Percentiles rank a stretch among this genome's conserved stretches.
Conservation (phyloP, 2,888 invertebrate species). For the Anthoptus insignis region DNA sequence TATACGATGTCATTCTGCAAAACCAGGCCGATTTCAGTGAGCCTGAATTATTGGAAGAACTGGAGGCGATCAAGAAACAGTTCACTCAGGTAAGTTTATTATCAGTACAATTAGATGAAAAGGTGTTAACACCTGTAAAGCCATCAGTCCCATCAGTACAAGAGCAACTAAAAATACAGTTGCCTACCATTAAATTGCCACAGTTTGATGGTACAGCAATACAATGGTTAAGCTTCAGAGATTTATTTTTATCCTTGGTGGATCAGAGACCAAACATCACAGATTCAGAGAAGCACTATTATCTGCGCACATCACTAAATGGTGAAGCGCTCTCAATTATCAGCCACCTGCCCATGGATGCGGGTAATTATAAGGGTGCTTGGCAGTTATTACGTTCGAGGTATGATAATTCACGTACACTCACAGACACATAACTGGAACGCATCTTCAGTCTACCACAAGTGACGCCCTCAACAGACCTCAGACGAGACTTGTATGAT, state of each 20-base stretch:
- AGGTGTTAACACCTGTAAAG: background rate
- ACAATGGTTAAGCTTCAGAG: background rate
- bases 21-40: background rate
- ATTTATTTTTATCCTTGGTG: slow-evolving; percentile 1
- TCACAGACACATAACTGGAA: slow-evolving; percentile 18
- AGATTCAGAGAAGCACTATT: slow-evolving; percentile 15
- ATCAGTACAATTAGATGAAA: background rate
- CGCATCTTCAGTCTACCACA: slow-evolving; percentile 7
- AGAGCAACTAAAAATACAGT: background rate
- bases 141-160: background rate
- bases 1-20: background rate
- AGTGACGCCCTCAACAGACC: background rate
- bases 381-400: background rate
- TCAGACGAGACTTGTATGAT: slow-evolving; percentile 18
- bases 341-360: slow-evolving; percentile 14
- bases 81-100: background rate
- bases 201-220: background rate
- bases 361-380: slow-evolving; percentile 1
- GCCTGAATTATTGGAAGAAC: background rate
- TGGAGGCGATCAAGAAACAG: background rate
- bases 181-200: background rate
- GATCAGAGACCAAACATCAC: background rate
- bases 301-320: slow-evolving; percentile 3
- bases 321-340: slow-evolving; percentile 7
- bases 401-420: slow-evolving; percentile 11